A percentile compares a stretch with the other conserved stretches of the same genome.
Conservation (phyloP, 2,888 invertebrate genomes). For the Acronicta alni region DNA sequence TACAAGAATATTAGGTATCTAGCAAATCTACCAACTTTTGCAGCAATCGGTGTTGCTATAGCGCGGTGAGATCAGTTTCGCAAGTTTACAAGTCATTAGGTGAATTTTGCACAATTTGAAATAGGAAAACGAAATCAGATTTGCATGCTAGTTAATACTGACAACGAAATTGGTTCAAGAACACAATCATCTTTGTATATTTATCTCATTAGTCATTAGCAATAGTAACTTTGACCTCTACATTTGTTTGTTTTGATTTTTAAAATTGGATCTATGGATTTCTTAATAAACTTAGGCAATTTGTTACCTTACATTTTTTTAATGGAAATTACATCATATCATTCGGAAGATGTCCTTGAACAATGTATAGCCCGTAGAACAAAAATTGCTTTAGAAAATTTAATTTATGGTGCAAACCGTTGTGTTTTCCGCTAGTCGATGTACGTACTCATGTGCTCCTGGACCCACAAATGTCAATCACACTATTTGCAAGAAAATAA, state of each 20-base stretch:
- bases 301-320: neutral
- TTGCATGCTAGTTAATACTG: constrained; percentile 38
- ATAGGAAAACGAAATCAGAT: constrained; percentile 40
- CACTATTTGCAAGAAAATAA: constrained; percentile 35
- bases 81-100: constrained; percentile 46
- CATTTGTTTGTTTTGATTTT: constrained; percentile 10
- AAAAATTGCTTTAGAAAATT: neutral
- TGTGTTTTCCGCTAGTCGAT: constrained; percentile 1
- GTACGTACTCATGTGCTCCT: constrained; percentile 8
- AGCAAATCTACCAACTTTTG: constrained; percentile 29
- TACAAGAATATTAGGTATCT: constrained; percentile 26
- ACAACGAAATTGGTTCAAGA: constrained; percentile 43
- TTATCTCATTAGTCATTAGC: constrained; percentile 4
- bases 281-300: neutral
- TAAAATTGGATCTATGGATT: neutral
- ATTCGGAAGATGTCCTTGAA: too few relatives aligned
- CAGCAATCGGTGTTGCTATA: constrained; percentile 29
- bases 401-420: neutral
- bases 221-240: constrained; percentile 36
- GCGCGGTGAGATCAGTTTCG: constrained; percentile 43
- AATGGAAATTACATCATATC: too few relatives aligned
- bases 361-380: too few relatives aligned
- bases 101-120: constrained; percentile 48
- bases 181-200: constrained; percentile 13
- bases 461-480: constrained; percentile 24